Percentiles rank a stretch among this genome's conserved stretches.
phyloP scores from a whole-genome alignment of 2,797 vertebrate species.

The Oreonectes daqikongensis region DNA sequence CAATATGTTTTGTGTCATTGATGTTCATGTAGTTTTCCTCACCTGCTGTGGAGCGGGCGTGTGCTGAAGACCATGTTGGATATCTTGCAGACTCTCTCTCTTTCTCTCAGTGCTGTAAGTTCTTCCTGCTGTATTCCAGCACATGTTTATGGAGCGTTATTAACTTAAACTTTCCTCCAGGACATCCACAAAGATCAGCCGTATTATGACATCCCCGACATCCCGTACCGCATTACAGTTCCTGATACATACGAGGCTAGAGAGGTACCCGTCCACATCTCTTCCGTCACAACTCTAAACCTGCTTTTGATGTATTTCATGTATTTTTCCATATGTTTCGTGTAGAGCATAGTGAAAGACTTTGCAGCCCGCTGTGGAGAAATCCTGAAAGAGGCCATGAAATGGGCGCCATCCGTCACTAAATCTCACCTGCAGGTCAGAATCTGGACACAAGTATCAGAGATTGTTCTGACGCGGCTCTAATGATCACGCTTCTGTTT shows the following conservation, averaged over 20 bases:
- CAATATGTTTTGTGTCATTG: not conserved
- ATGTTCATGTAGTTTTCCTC: constrained; percentile 84
- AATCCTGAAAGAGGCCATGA: constrained; percentile 99
- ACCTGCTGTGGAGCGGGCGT: constrained; percentile 95
- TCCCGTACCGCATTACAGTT: constrained; percentile 93
- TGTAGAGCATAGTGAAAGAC: constrained; percentile 96
- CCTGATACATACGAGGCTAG: constrained; percentile 95
- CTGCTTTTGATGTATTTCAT: not conserved
- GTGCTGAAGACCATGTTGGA: constrained; percentile 98
- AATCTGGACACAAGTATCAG: not conserved
- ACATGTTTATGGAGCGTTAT: not conserved
- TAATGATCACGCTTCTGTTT: not conserved
- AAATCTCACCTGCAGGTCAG: constrained; percentile 96
- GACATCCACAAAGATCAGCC: constrained; percentile 99
- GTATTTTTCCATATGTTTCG: not conserved
- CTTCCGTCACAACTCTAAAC: not conserved
- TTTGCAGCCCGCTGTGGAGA: constrained; percentile 98
- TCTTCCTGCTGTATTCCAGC: not conserved
- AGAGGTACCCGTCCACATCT: constrained; percentile 78
- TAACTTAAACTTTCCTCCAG: constrained; percentile 52
- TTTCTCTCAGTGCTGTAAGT: constrained; percentile 74
- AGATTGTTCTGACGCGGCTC: not conserved
- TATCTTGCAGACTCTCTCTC: constrained; percentile 93
- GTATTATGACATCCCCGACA: constrained; percentile 95
- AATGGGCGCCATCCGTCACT: constrained; percentile 97